Percentiles rank a stretch among this genome's conserved stretches.
phyloP scores from a whole-genome alignment of 2,888 invertebrate species.

The Schrankia costaestrigalis region DNA sequence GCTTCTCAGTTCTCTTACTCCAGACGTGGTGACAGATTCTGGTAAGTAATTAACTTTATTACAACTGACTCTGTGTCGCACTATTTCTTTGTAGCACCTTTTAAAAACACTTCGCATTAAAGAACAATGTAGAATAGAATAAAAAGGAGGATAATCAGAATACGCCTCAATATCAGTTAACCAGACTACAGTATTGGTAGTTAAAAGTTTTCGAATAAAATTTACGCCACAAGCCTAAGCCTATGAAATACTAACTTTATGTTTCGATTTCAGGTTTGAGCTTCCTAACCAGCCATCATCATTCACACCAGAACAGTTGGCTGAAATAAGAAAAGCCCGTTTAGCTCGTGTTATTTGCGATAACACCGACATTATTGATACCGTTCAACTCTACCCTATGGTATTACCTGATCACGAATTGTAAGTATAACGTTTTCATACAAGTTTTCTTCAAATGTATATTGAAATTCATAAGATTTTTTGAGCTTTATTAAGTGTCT shows the following conservation, averaged over 20 bases:
- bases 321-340: slow-evolving; percentile 89
- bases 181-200: not conserved
- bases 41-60: slow-evolving; percentile 70
- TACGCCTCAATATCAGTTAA: not conserved
- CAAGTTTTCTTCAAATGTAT: not conserved
- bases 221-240: too few species aligned
- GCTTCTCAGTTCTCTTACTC: slow-evolving; percentile 95
- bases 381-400: slow-evolving; percentile 95
- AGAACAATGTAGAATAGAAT: too few species aligned
- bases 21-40: slow-evolving; percentile 94
- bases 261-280: slow-evolving; percentile 85
- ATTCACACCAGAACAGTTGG: slow-evolving; percentile 92
- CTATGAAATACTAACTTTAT: not conserved
- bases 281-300: slow-evolving; percentile 94
- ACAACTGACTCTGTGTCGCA: too few species aligned
- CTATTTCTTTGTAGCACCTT: too few species aligned
- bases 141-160: not conserved
- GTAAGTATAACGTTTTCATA: slow-evolving; percentile 83
- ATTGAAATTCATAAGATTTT: too few species aligned
- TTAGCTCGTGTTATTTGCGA: slow-evolving; percentile 93
- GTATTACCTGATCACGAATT: slow-evolving; percentile 95
- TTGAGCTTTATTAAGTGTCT: too few species aligned
- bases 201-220: not conserved
- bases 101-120: too few species aligned
- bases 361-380: slow-evolving; percentile 95